These are phyloP conservation scores for Eupithecia pulchellata DNA, from an alignment of 2,888 invertebrate genomes.

Conservation along the genomic window DNA sequence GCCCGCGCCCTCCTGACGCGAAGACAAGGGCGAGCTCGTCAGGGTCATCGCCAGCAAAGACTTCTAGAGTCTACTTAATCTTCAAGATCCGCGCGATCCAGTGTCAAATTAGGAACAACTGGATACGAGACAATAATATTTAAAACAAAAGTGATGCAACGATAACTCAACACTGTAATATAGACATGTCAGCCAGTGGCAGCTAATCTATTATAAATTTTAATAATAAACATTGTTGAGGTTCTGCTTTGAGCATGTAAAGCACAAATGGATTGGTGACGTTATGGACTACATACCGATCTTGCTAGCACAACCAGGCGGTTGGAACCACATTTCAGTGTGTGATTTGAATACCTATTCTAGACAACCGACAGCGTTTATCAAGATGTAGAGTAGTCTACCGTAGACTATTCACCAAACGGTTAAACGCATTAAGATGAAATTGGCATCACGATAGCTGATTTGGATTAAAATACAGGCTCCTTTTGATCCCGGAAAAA, in stretches of 20 bases:
- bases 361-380: neutral
- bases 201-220: neutral
- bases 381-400: neutral
- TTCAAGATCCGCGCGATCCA: neutral
- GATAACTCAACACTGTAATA: neutral
- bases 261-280: neutral
- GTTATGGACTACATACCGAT: too few species aligned
- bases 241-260: neutral
- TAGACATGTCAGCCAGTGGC: neutral
- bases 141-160: neutral
- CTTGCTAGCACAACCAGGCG: neutral
- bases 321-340: neutral
- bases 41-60: slow-evolving; percentile 64
- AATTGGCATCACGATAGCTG: too few species aligned
- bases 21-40: slow-evolving; percentile 74
- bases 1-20: slow-evolving; percentile 77
- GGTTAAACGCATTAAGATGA: too few species aligned
- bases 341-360: neutral
- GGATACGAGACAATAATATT: neutral
- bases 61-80: neutral
- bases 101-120: neutral
- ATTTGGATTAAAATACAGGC: too few species aligned
- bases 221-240: neutral
- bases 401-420: too few species aligned
- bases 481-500: too few species aligned